These are phyloP conservation scores for Dipodomys ordii DNA, from an alignment of 2,113 vertebrate species.

Conservation along the genomic window DNA sequence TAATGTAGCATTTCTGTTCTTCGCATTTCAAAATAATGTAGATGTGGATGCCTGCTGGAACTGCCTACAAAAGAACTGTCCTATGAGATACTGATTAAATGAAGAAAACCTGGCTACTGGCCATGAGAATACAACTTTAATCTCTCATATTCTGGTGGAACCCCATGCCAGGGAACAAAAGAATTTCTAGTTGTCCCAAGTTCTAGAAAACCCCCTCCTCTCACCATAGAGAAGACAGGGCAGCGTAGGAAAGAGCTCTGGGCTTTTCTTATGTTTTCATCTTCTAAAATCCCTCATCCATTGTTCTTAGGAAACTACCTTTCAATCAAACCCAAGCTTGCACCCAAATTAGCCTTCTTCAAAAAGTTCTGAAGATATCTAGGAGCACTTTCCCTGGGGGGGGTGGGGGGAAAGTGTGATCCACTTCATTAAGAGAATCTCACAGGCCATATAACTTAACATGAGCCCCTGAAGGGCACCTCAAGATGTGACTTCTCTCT, in stretches of 20 bases:
- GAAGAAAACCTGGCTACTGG: not conserved
- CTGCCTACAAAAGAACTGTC: not conserved
- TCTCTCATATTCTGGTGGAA: not conserved
- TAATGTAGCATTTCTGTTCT: not conserved
- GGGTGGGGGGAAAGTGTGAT: not conserved
- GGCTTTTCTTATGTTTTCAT: conserved; percentile 28
- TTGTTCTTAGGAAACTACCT: conserved; percentile 38
- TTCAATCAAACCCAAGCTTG: not conserved
- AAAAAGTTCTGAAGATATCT: conserved; percentile 43
- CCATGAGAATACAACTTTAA: not conserved
- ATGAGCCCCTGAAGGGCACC: not conserved
- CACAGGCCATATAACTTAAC: not conserved
- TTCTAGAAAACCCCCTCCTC: not conserved
- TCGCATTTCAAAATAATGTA: not conserved
- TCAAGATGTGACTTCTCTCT: not conserved
- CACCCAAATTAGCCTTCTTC: conserved; percentile 1
- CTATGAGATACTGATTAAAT: not conserved
- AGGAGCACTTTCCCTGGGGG: not conserved
- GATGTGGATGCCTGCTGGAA: not conserved
- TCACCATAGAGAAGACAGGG: not conserved
- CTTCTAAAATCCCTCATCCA: conserved; percentile 16
- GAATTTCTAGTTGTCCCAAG: conserved; percentile 8
- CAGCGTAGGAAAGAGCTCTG: conserved; percentile 19
- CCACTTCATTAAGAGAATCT: conserved; percentile 24
- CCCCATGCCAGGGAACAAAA: not conserved